Evolutionary conservation across 2,888 invertebrate genomes (phyloP), one percentile per base, ranked within the genome.

Genomic region (Piscicola geometra): DNA sequence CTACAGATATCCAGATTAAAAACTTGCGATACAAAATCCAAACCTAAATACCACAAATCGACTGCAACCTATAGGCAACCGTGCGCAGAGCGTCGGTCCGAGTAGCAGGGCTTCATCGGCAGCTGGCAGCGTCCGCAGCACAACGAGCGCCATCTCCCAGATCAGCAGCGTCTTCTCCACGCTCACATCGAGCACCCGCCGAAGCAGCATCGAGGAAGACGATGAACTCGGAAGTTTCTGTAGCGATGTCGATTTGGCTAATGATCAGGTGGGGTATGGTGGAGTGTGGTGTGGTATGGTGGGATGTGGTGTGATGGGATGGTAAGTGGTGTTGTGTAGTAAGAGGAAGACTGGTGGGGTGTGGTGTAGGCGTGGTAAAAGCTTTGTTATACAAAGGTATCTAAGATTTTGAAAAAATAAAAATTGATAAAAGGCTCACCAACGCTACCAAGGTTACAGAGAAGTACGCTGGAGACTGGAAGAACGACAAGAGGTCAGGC

Each of bases 381-480:
- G 15, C 5, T 41, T 41, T 41, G 41, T 9, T 9, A 41, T 9
- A 41, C 5, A 41, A 41, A 41, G 15, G 41, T 41, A n/a, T n/a
- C n/a, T n/a, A n/a, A n/a, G n/a, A n/a, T n/a, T n/a, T n/a, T n/a
- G n/a, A n/a, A n/a, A n/a, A n/a, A n/a, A n/a, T n/a, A n/a, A n/a
- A n/a, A n/a, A n/a, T 47, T 47, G 21, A 47, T 47, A 47, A 47
- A 47, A n/a, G n/a, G n/a, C n/a, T n/a, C n/a, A n/a, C n/a, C n/a
- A n/a, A n/a, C n/a, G n/a, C n/a, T n/a, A n/a, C 21, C 9, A 47
- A 91, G 85, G 94, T 95, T 79, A 94, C 93, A 76, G 99, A 99
- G 88, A 95, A 94, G 41, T 99, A 99, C 87, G 91, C 93, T 90
- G 99, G 99, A 77, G 99, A 99, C 88, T 99, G 99, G 99, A 99